A percentile compares a stretch with the other conserved stretches of the same genome.
Evolutionary conservation across 2,888 invertebrate species (phyloP).

Genomic region (Cryptus armator): DNA sequence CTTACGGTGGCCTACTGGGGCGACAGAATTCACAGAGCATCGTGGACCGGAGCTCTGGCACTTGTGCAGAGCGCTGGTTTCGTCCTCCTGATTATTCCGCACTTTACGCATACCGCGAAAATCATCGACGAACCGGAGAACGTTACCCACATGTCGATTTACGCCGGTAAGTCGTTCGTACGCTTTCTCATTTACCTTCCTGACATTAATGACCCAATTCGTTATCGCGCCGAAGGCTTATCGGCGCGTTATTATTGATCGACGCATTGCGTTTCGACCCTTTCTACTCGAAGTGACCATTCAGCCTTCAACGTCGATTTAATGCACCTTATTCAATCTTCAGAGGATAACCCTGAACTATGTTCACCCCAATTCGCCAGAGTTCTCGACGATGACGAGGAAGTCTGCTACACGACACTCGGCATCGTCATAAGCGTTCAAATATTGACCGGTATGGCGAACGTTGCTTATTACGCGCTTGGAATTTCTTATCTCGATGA

Average conservation of each 20-base stretch:
- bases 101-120: slow-evolving; percentile 84
- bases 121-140: slow-evolving; percentile 74
- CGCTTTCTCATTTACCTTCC: not conserved
- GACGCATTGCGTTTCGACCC: not conserved
- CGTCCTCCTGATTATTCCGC: slow-evolving; percentile 86
- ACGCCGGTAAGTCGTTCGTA: slow-evolving; percentile 76
- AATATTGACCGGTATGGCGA: slow-evolving; percentile 85
- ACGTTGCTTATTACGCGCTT: slow-evolving; percentile 86
- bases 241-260: slow-evolving; percentile 43
- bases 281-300: not conserved
- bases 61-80: slow-evolving; percentile 87
- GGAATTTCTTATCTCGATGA: slow-evolving; percentile 89
- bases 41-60: slow-evolving; percentile 87
- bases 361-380: slow-evolving; percentile 72
- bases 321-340: slow-evolving; percentile 41
- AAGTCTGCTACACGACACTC: slow-evolving; percentile 82
- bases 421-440: slow-evolving; percentile 86
- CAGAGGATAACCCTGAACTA: slow-evolving; percentile 78
- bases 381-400: slow-evolving; percentile 72
- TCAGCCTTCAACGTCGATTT: not conserved
- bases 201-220: slow-evolving; percentile 36
- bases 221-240: slow-evolving; percentile 54
- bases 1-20: slow-evolving; percentile 87
- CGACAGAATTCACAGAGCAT: slow-evolving; percentile 87
- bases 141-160: slow-evolving; percentile 76